Evolutionary conservation across 1,140 invertebrate genomes (phyloP), one percentile per base, ranked within the genome.

Genomic region (Scaptomyza graminum): DNA sequence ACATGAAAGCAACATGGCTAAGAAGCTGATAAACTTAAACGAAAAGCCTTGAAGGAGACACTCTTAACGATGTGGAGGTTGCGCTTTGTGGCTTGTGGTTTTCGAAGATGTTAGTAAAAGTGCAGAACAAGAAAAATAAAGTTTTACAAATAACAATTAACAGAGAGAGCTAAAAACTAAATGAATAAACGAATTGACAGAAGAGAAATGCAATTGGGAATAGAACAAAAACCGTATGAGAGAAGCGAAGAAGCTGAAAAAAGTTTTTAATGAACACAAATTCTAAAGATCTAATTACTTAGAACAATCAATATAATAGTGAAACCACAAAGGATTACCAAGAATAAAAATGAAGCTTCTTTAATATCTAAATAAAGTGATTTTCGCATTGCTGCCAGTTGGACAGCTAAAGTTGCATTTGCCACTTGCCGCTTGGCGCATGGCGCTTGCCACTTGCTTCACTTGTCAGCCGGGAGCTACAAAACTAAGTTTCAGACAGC

Each of bases 121-220:
- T 0, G 8, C 31, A 34, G 8, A 34, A 34, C 8, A 34, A 34
- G 31, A 28, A 28, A 34, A 41, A 16, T 12, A 47, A 83, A 84
- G 55, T 84, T 85, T 55, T 55, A 11, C 77, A 68, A 71, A 79
- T 81, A 87, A 78, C 81, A 85, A 85, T 85, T 85, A 85, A 83
- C 70, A 41, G 61, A 52, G 46, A 52, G 56, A 64, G 25, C 51
- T 37, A 54, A 51, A 49, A 47, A 73, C 18, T 22, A 22, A 22
- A 22, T 22, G 4, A 22, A 1, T 22, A 22, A 22, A 22, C 18
- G 18, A 22, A 22, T 2, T 22, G 18, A 22, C 18, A 22, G 9
- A 56, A 11, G 11, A 13, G 18, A 25, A 12, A 15, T 44, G 39
- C 18, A 22, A 56, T 13, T 56, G 16, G 6, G 22, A 22, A n/a